Evolutionary conservation across 2,113 vertebrate species (phyloP).

Genomic region (Tylochromis polylepis): DNA sequence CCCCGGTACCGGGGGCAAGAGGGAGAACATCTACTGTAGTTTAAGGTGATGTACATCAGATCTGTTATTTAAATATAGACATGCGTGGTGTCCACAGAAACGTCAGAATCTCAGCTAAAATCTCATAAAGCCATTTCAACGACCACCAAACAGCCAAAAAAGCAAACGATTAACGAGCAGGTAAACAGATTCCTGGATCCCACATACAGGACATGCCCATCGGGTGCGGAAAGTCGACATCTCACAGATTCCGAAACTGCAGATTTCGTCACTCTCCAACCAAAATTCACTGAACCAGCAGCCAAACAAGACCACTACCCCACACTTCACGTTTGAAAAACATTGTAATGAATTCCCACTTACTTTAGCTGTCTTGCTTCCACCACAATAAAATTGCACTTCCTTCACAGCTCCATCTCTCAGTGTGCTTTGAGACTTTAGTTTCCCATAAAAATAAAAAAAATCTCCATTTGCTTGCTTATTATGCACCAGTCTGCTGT

Average conservation of each 20-base stretch:
- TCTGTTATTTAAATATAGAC: background rate
- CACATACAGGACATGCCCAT: background rate
- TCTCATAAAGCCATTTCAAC: background rate
- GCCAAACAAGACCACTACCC: background rate
- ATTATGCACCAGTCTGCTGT: fast-evolving
- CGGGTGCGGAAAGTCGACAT: background rate
- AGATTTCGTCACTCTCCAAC: background rate
- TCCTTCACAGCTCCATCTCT: background rate
- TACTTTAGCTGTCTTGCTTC: background rate
- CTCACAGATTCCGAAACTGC: background rate
- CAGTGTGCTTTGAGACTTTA: background rate
- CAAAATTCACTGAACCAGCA: background rate
- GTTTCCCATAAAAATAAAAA: background rate
- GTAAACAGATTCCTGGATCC: background rate
- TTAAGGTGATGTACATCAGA: background rate
- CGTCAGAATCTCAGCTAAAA: too few species aligned
- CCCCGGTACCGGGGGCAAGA: too few species aligned
- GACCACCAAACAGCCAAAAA: background rate
- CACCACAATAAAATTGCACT: background rate
- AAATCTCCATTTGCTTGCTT: background rate
- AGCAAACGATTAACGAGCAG: background rate
- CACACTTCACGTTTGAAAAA: background rate
- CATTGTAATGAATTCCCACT: background rate
- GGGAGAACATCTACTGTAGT: too few species aligned
- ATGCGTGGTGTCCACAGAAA: background rate